Percentiles rank a stretch among this genome's conserved stretches.
Evolutionary conservation across 2,113 vertebrate genomes (phyloP).

Genomic region (Manacus vitellinus): DNA sequence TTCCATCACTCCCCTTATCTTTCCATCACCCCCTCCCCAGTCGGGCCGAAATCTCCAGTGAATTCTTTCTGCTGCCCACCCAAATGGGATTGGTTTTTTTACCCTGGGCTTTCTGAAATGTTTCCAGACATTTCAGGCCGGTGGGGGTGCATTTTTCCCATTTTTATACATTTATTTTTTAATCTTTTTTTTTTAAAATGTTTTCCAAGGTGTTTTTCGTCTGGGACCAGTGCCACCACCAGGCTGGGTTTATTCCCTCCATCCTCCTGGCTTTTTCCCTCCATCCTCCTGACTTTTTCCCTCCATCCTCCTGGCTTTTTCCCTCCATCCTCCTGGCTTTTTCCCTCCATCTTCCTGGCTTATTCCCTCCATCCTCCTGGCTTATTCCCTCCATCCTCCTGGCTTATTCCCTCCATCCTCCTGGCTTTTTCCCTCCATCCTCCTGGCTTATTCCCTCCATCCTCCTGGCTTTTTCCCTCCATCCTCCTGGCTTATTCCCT

Average conservation of each 20-base stretch:
- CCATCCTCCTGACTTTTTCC: not conserved
- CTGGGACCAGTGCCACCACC: not conserved
- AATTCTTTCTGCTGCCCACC: not conserved
- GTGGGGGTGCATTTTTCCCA: not conserved
- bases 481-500: not conserved
- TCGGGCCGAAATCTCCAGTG: rapidly evolving
- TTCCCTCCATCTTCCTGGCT: not conserved
- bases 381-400: not conserved
- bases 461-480: not conserved
- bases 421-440: not conserved
- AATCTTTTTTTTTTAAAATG: not conserved
- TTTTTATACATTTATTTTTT: not conserved
- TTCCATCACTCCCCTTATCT: not conserved
- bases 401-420: not conserved
- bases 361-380: not conserved
- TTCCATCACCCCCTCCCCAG: not conserved
- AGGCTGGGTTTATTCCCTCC: not conserved
- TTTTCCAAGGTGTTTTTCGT: rapidly evolving
- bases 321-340: not conserved
- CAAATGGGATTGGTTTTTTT: not conserved
- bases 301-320: not conserved
- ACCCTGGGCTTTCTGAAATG: not conserved
- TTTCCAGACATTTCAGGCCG: not conserved
- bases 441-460: not conserved
- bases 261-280: not conserved